Evolutionary conservation across 2,797 vertebrate genomes (phyloP).

Genomic region (Notoglanidium macrostoma): DNA sequence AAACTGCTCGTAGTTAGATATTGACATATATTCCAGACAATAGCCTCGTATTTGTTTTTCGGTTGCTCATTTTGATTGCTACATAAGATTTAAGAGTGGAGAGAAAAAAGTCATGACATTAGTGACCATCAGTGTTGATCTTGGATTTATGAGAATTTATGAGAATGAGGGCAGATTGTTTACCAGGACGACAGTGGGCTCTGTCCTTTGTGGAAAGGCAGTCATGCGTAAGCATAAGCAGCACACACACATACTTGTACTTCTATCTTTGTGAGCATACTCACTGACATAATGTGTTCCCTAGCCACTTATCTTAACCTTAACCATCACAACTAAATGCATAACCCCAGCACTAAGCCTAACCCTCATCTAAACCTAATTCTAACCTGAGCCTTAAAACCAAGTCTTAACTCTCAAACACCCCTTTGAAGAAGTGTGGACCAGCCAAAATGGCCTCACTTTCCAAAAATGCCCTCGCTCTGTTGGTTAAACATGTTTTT

Average conservation of each 20-base stretch:
- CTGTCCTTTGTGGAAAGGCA: constrained; percentile 72
- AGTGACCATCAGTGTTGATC: not conserved
- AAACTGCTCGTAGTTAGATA: not conserved
- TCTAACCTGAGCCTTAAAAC: too few species aligned
- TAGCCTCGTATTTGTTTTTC: not conserved
- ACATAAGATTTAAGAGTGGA: not conserved
- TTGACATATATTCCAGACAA: not conserved
- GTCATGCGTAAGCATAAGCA: constrained; percentile 67
- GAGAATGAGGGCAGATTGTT: constrained; percentile 8
- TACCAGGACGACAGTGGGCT: constrained; percentile 49
- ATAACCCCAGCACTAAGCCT: too few species aligned
- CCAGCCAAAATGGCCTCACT: too few species aligned
- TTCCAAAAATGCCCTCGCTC: too few species aligned
- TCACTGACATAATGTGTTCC: too few species aligned
- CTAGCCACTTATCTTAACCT: too few species aligned
- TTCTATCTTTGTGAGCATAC: too few species aligned
- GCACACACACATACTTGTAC: not conserved
- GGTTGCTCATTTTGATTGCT: not conserved
- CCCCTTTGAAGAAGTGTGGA: too few species aligned
- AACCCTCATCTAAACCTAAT: too few species aligned
- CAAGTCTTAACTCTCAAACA: too few species aligned
- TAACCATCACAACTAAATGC: too few species aligned
- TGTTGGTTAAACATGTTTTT: too few species aligned
- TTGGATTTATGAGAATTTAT: constrained; percentile 14
- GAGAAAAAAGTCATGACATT: not conserved